phyloP scores from a whole-genome alignment of 2,113 vertebrate species.

The Sphaerodactylus townsendi region DNA sequence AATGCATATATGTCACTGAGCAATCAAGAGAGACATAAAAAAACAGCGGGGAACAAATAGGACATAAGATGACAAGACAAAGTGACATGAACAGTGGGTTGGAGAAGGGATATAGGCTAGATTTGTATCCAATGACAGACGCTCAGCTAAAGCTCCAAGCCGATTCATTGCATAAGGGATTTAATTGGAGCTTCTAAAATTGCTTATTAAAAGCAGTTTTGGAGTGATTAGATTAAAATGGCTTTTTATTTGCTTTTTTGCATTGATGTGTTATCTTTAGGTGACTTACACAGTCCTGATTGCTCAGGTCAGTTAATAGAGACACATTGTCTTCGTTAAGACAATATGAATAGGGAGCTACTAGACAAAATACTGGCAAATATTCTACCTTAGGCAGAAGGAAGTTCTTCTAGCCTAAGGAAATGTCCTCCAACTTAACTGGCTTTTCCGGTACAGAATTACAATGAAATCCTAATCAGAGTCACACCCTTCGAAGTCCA shows the following conservation, averaged over 20 bases:
- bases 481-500: too few species aligned
- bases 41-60: neutral
- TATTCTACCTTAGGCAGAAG: too few species aligned
- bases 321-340: too few species aligned
- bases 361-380: too few species aligned
- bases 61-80: neutral
- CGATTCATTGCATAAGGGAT: neutral
- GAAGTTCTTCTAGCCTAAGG: too few species aligned
- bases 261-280: neutral
- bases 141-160: neutral
- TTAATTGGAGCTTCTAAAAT: neutral
- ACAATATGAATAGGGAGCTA: too few species aligned
- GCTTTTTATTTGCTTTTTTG: neutral
- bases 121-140: neutral
- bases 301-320: too few species aligned
- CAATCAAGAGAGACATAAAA: neutral
- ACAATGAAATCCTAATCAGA: too few species aligned
- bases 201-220: neutral
- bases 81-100: neutral
- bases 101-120: neutral
- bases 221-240: neutral
- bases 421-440: too few species aligned
- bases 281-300: too few species aligned
- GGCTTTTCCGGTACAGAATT: too few species aligned
- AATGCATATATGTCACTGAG: neutral